These are phyloP conservation scores for Oncorhynchus gorbuscha DNA, from an alignment of 2,113 vertebrate genomes.

Conservation along the genomic window DNA sequence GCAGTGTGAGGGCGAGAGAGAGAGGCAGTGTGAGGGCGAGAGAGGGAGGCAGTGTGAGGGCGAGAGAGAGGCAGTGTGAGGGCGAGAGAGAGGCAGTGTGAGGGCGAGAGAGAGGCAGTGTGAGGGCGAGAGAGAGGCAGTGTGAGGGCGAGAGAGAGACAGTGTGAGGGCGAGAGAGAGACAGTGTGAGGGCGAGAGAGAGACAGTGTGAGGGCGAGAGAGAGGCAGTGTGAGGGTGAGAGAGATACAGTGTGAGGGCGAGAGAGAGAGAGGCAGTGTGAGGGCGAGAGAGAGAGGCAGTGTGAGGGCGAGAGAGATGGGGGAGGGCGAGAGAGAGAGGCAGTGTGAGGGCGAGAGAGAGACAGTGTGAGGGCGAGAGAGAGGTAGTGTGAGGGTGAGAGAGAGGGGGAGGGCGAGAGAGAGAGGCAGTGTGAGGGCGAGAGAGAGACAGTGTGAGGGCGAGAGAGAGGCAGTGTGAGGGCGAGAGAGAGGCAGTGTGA, in stretches of 20 bases:
- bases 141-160: not conserved
- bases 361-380: too few species aligned
- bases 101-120: conserved; percentile 1
- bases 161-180: not conserved
- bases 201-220: not conserved
- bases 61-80: not conserved
- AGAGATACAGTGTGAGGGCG: not conserved
- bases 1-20: not conserved
- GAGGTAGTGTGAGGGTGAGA: not conserved
- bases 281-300: not conserved
- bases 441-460: not conserved
- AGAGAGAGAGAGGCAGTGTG: not conserved
- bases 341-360: not conserved
- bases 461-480: too few species aligned
- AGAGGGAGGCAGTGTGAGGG: too few species aligned
- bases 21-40: not conserved
- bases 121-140: too few species aligned
- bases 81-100: not conserved
- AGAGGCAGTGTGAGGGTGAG: not conserved
- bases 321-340: not conserved
- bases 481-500: too few species aligned
- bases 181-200: too few species aligned
- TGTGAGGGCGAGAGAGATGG: not conserved
- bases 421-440: not conserved
- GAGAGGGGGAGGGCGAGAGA: too few species aligned